phyloP scores from a whole-genome alignment of 2,888 invertebrate genomes.

The Sphecodes monilicornis region DNA sequence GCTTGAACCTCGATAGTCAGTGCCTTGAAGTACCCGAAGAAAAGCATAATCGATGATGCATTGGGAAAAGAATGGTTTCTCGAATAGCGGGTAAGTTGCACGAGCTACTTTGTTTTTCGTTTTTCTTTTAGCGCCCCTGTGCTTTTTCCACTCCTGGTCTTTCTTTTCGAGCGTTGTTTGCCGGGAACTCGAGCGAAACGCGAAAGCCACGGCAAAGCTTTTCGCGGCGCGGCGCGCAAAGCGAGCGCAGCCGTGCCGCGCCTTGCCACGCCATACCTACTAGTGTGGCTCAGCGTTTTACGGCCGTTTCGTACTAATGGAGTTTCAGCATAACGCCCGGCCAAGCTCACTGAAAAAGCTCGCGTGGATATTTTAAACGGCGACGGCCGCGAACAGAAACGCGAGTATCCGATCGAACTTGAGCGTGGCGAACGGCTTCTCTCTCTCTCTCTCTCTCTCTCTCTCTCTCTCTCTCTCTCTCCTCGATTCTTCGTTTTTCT shows the following conservation, averaged over 20 bases:
- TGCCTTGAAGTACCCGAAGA: too few relatives aligned
- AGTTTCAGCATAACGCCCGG: constrained; percentile 61
- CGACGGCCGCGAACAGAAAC: not conserved
- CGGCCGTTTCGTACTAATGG: constrained; percentile 61
- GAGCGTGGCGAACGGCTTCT: not conserved
- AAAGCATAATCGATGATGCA: not conserved
- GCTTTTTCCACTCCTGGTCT: not conserved
- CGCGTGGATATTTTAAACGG: constrained; percentile 57
- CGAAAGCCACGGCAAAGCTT: constrained; percentile 57
- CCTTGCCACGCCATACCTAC: not conserved
- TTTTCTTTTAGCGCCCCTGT: not conserved
- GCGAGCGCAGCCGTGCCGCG: constrained; percentile 29
- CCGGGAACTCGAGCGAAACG: constrained; percentile 32
- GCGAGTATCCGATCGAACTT: constrained; percentile 58
- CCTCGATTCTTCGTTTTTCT: too few relatives aligned
- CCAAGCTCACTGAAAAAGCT: constrained; percentile 54
- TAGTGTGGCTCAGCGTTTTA: constrained; percentile 51
- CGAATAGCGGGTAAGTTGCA: not conserved
- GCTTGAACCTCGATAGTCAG: too few relatives aligned
- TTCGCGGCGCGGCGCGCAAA: constrained; percentile 45
- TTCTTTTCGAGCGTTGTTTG: constrained; percentile 44
- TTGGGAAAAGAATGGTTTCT: constrained; percentile 6
- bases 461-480: not conserved
- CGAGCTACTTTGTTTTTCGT: not conserved
- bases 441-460: not conserved